These are phyloP conservation scores for Betta splendens DNA, from an alignment of 2,797 vertebrate species.

Conservation along the genomic window DNA sequence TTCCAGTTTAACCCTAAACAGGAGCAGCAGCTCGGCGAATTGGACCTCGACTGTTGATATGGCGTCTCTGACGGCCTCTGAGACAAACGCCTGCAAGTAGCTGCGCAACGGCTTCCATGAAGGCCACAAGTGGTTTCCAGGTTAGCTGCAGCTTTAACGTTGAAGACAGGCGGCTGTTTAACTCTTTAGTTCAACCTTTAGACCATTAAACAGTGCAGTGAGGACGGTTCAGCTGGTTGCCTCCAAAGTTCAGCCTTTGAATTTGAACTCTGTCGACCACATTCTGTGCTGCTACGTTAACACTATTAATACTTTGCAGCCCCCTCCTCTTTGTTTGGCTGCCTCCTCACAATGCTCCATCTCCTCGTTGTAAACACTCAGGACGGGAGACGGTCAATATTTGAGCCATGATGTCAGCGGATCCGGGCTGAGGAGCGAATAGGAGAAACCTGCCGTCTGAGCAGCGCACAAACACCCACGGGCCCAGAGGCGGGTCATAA, in stretches of 20 bases:
- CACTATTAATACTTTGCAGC: neutral
- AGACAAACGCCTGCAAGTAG: conserved; percentile 28
- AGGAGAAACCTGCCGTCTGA: conserved; percentile 30
- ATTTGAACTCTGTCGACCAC: conserved; percentile 6
- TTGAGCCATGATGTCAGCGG: conserved; percentile 57
- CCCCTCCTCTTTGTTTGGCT: conserved; percentile 4
- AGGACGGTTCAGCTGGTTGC: conserved; percentile 2
- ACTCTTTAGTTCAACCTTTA: too few species aligned
- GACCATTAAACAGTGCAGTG: conserved; percentile 18
- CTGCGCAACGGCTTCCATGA: conserved; percentile 22
- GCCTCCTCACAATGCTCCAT: conserved; percentile 15
- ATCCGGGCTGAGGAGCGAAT: conserved; percentile 61
- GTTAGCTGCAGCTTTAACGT: conserved; percentile 55
- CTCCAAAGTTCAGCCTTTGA: conserved; percentile 26
- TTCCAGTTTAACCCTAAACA: conserved; percentile 60
- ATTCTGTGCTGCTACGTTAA: conserved; percentile 18
- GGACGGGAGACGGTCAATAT: conserved; percentile 57
- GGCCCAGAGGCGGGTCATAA: conserved; percentile 30
- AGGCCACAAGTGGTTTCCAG: conserved; percentile 21
- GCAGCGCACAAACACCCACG: conserved; percentile 24
- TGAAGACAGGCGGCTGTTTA: conserved; percentile 37
- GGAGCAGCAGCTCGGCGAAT: conserved; percentile 37
- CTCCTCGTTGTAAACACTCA: conserved; percentile 29
- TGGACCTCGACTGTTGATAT: conserved; percentile 33
- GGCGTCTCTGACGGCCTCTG: conserved; percentile 26